Evolutionary conservation across 2,888 invertebrate species (phyloP), one percentile per base, ranked within the genome.

Genomic region (Parasteatoda lunata): DNA sequence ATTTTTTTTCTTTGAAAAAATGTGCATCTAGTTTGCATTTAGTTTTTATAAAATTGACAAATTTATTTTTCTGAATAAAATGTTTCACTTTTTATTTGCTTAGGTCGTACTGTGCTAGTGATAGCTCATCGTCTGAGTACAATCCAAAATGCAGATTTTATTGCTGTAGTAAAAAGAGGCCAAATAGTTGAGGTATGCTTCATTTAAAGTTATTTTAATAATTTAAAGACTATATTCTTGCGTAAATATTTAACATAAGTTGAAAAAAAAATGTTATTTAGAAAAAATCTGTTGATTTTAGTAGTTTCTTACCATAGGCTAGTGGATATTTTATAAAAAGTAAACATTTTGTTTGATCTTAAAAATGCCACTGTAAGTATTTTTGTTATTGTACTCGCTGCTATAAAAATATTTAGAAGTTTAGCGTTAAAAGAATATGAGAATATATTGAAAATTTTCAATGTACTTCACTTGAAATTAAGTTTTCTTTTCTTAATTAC

Each of bases 121-220:
- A 98, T 99, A 90, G 98, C 98, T 4, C 98, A 98, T 92, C 93
- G 98, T 49, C 93, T 98, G 82, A 97, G 97, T 59, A 99, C 98
- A 0, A 94, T 99, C 84, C 94, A 95, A 91, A 95, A 96, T 91
- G 98, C 98, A 0, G 97, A 98, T 91, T 91, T 96, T 13, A 98
- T 98, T 90, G 97, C 97, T 49, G 98, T 99, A 4, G 93, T 98
- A 72, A 94, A 95, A 90, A 94, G 95, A 90, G 98, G 98, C 54
- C 93, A 93, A 85, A 95, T 97, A 89, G 95, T 95, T 3, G 97
- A 97, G 94, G 96, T 96, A 91, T 90, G 80, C 59, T 45, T 1
- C 47, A 13, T 52, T 5, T 69, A 51, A n/a, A n/a, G 59, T 75
- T 75, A 8, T 30, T 75, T 30, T n/a, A 7, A 5, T 11, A 11